Percentiles rank a stretch among this genome's conserved stretches.
Evolutionary conservation across 2,888 invertebrate species (phyloP).

Genomic region (Troides oblongomaculatus): DNA sequence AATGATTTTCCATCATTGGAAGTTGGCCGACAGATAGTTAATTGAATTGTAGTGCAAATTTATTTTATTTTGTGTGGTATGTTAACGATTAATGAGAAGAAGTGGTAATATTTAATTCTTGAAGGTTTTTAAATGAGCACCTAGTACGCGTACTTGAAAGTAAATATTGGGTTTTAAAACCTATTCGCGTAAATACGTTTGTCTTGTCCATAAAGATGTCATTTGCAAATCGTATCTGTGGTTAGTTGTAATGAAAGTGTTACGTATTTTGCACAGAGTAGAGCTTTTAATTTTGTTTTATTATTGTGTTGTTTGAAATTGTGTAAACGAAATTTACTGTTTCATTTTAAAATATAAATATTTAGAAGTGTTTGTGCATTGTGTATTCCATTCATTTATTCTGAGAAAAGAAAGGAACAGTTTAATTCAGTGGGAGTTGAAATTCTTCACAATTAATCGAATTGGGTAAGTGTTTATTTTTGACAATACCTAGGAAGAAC

Average conservation of each 20-base stretch:
- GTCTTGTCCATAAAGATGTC: neutral
- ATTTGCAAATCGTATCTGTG: neutral
- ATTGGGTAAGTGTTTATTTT: constrained; percentile 33
- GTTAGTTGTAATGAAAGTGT: constrained; percentile 16
- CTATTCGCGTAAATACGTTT: neutral
- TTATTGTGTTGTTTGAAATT: constrained; percentile 14
- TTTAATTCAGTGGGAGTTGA: constrained; percentile 5
- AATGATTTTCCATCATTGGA: too few relatives aligned
- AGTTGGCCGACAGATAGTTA: too few relatives aligned
- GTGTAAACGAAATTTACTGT: constrained; percentile 1
- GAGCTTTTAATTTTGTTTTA: neutral
- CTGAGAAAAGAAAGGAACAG: constrained; percentile 20
- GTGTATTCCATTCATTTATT: constrained; percentile 25
- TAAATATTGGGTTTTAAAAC: too few relatives aligned
- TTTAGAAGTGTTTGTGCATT: constrained; percentile 25
- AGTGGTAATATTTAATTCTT: too few relatives aligned
- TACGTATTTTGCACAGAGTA: constrained; percentile 23
- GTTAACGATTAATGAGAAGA: too few relatives aligned
- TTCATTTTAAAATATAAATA: neutral
- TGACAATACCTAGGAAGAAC: neutral
- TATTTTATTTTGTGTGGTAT: too few relatives aligned
- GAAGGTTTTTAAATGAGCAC: neutral
- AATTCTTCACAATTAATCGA: constrained; percentile 34
- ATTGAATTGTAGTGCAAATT: too few relatives aligned
- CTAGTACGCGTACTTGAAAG: too few relatives aligned